A percentile compares a stretch with the other conserved stretches of the same genome.
phyloP scores from a whole-genome alignment of 1,140 invertebrate species.

The Elysia chlorotica region DNA sequence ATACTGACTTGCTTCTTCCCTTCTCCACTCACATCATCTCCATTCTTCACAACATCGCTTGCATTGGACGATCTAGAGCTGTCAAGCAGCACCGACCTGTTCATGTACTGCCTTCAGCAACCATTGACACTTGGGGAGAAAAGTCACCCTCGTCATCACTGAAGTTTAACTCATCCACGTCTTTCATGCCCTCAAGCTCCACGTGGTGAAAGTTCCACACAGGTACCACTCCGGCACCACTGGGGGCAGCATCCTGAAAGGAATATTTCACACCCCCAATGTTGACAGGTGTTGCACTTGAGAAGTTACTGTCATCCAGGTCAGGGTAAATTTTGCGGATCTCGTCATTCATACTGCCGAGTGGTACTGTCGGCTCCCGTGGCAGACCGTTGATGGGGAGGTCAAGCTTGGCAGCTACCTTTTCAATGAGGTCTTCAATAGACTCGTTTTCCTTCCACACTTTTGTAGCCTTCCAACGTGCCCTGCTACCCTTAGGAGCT shows the following conservation, averaged over 20 bases:
- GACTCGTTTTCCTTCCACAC: constrained; percentile 61
- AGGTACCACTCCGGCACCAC: constrained; percentile 58
- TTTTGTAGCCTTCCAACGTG: constrained; percentile 60
- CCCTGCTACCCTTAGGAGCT: constrained; percentile 61
- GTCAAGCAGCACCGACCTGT: constrained; percentile 55
- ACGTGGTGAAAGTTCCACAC: constrained; percentile 59
- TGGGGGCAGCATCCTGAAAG: constrained; percentile 57
- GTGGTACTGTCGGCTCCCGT: constrained; percentile 39
- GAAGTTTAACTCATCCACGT: constrained; percentile 51
- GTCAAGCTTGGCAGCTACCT: constrained; percentile 48
- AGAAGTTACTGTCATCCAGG: constrained; percentile 45
- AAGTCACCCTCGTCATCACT: constrained; percentile 44
- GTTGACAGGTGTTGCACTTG: constrained; percentile 43
- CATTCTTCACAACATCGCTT: constrained; percentile 5
- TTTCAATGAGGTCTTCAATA: constrained; percentile 54
- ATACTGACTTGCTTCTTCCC: constrained; percentile 35
- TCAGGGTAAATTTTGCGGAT: constrained; percentile 52
- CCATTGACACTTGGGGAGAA: constrained; percentile 52
- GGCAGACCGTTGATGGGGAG: constrained; percentile 41
- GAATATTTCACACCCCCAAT: constrained; percentile 52
- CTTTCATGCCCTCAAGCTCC: constrained; percentile 49
- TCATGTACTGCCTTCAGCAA: constrained; percentile 60
- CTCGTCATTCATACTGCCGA: constrained; percentile 55
- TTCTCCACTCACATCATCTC: constrained; percentile 5
- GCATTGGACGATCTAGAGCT: constrained; percentile 30